These are phyloP conservation scores for Colletes latitarsis DNA, from an alignment of 1,140 invertebrate genomes.

Conservation along the genomic window DNA sequence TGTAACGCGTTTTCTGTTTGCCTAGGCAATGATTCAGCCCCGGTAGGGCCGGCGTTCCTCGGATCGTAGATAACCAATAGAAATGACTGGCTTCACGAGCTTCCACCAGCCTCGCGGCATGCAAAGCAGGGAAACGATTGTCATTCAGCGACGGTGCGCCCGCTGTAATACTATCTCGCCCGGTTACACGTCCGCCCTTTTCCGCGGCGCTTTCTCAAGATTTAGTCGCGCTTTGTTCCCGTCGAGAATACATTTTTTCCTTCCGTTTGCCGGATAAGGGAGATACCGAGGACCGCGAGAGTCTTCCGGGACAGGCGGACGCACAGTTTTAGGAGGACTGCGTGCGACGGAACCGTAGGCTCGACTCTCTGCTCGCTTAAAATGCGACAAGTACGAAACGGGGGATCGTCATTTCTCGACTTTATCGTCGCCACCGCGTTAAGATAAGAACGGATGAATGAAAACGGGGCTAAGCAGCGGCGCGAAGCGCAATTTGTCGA, in stretches of 20 bases:
- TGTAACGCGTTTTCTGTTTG: slow-evolving; percentile 29
- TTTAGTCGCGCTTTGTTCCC: slow-evolving; percentile 49
- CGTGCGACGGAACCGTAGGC: neutral
- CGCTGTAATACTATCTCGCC: slow-evolving; percentile 40
- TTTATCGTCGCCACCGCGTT: neutral
- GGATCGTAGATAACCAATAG: slow-evolving; percentile 43
- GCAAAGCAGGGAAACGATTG: slow-evolving; percentile 49
- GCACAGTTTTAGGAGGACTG: neutral
- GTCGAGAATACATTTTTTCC: slow-evolving; percentile 5
- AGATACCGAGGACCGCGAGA: neutral
- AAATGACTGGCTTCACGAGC: slow-evolving; percentile 40
- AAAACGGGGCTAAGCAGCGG: neutral
- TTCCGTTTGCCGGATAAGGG: neutral
- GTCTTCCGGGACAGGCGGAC: neutral
- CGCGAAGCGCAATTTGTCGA: neutral
- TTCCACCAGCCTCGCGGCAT: slow-evolving; percentile 28
- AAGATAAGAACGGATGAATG: slow-evolving; percentile 17
- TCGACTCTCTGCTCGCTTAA: neutral
- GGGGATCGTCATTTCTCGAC: slow-evolving; percentile 8
- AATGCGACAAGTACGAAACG: neutral
- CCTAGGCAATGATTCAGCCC: slow-evolving; percentile 20
- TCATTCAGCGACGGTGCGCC: slow-evolving; percentile 31
- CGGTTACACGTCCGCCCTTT: neutral
- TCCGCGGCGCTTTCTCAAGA: slow-evolving; percentile 36
- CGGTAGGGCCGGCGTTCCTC: neutral